Conservation (phyloP, 2,797 vertebrate genomes). For the Meda fulgida region DNA sequence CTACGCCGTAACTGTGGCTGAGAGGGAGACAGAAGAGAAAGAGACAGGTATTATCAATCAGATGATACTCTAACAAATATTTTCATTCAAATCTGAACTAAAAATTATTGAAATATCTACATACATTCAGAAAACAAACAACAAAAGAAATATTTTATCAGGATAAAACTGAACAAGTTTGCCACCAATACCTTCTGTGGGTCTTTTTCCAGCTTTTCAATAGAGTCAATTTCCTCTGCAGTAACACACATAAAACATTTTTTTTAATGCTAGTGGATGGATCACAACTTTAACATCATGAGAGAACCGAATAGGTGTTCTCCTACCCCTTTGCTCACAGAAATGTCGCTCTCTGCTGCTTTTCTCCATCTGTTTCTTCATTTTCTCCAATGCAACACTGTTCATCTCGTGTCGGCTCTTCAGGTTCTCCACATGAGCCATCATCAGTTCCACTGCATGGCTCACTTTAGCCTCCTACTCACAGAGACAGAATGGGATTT, state of each 20-base stretch:
- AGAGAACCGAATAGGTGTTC: constrained; percentile 25
- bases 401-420: constrained; percentile 75
- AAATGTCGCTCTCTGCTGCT: constrained; percentile 70
- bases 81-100: constrained; percentile 1
- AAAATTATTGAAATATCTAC: not conserved
- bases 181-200: constrained; percentile 73
- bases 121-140: not conserved
- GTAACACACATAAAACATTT: constrained; percentile 10
- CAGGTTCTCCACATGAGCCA: constrained; percentile 86
- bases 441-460: constrained; percentile 84
- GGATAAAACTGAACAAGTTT: not conserved
- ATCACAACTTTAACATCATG: not conserved
- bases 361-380: constrained; percentile 78
- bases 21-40: not conserved
- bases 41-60: not conserved
- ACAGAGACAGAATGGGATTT: not conserved
- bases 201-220: constrained; percentile 64
- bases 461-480: constrained; percentile 84
- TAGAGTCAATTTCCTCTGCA: constrained; percentile 74
- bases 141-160: not conserved
- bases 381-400: constrained; percentile 80
- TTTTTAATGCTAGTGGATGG: not conserved
- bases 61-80: not conserved
- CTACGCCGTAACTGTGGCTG: constrained; percentile 16
- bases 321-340: constrained; percentile 67